Percentiles rank a stretch among this genome's conserved stretches.
Evolutionary conservation across 2,888 invertebrate species (phyloP).

Genomic region (Troides oblongomaculatus): DNA sequence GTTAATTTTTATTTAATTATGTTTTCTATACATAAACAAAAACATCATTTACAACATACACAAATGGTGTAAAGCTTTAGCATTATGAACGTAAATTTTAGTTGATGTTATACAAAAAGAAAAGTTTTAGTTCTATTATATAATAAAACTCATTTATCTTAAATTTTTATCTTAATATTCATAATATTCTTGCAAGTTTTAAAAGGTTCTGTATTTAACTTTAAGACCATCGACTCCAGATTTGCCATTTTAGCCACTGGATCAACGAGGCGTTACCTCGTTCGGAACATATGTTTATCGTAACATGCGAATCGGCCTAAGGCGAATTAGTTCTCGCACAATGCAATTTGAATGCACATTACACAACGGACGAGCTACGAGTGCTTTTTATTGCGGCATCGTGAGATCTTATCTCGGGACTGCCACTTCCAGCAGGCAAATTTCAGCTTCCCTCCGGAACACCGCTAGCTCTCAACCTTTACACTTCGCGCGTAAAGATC

Average conservation of each 20-base stretch:
- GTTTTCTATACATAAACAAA: too few species aligned
- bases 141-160: too few species aligned
- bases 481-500: conserved; percentile 49
- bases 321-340: conserved; percentile 80
- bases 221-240: conserved; percentile 31
- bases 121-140: too few species aligned
- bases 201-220: conserved; percentile 1
- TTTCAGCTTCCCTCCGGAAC: conserved; percentile 63
- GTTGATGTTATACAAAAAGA: too few species aligned
- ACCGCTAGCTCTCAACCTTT: conserved; percentile 59
- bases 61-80: too few species aligned
- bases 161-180: background rate
- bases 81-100: too few species aligned
- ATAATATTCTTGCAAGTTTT: background rate
- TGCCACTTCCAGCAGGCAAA: conserved; percentile 80
- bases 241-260: conserved; percentile 47
- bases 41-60: too few species aligned
- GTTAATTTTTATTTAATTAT: too few species aligned
- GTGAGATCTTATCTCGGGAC: conserved; percentile 79
- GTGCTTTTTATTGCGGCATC: conserved; percentile 80
- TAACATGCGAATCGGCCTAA: conserved; percentile 78
- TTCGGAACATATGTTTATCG: conserved; percentile 79
- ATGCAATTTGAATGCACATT: conserved; percentile 81
- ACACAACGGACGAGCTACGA: conserved; percentile 79
- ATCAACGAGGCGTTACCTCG: conserved; percentile 40